Evolutionary conservation across 2,888 invertebrate genomes (phyloP).

Genomic region (Xiphydria camelus): DNA sequence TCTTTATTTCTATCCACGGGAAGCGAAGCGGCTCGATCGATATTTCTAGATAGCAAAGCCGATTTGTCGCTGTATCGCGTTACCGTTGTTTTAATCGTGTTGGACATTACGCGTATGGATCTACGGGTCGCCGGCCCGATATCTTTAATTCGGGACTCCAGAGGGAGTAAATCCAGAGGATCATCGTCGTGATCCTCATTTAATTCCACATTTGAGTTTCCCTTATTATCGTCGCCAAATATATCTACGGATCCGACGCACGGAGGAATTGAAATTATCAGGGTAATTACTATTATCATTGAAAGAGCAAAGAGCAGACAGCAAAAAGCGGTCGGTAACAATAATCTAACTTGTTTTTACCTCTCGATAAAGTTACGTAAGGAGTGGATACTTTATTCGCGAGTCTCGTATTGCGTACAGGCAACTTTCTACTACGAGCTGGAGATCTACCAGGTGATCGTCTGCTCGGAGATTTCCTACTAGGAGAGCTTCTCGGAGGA

Average conservation of each 20-base stretch:
- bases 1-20: slow-evolving; percentile 43
- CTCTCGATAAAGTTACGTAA: slow-evolving; percentile 36
- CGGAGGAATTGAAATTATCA: too few relatives aligned
- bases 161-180: slow-evolving; percentile 32
- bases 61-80: slow-evolving; percentile 35
- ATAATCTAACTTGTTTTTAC: too few relatives aligned
- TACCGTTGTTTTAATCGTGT: slow-evolving; percentile 25
- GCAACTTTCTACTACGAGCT: slow-evolving; percentile 24
- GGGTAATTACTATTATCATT: too few relatives aligned
- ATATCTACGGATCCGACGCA: too few relatives aligned
- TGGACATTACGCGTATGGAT: slow-evolving; percentile 40
- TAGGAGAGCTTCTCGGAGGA: slow-evolving; percentile 37
- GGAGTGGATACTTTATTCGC: slow-evolving; percentile 40
- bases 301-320: too few relatives aligned
- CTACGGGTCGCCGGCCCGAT: slow-evolving; percentile 35
- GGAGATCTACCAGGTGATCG: slow-evolving; percentile 38
- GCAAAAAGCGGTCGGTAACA: too few relatives aligned
- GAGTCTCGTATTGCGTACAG: slow-evolving; percentile 30
- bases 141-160: slow-evolving; percentile 40
- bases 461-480: slow-evolving; percentile 33
- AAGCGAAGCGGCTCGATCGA: slow-evolving; percentile 48
- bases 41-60: slow-evolving; percentile 29
- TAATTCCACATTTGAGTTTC: slow-evolving; percentile 27
- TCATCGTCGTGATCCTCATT: slow-evolving; percentile 27
- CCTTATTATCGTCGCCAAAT: too few relatives aligned